These are phyloP conservation scores for Lamellibrachia luymesi DNA, from an alignment of 1,140 invertebrate genomes.

Conservation along the genomic window DNA sequence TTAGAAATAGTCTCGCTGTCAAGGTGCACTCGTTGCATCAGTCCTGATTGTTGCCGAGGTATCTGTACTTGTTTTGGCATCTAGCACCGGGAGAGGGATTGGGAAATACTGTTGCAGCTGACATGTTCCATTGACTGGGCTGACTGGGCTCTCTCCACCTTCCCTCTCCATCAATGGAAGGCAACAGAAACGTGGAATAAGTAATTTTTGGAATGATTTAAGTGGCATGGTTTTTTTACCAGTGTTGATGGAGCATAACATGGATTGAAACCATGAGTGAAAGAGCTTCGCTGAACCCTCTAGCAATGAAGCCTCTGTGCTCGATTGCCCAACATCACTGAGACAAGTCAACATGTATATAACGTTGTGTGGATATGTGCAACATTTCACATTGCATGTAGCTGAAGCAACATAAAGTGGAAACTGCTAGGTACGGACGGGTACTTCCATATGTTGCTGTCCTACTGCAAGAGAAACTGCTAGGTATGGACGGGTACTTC, in stretches of 20 bases:
- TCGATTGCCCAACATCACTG: background rate
- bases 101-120: background rate
- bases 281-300: background rate
- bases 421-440: too few relatives aligned
- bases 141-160: background rate
- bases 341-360: background rate
- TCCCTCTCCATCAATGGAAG: background rate
- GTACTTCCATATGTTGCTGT: too few relatives aligned
- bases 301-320: background rate
- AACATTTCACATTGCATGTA: background rate
- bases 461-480: background rate
- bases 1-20: slow-evolving; percentile 1
- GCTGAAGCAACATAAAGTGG: background rate
- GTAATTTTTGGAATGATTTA: background rate
- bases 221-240: background rate
- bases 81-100: background rate
- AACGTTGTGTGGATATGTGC: background rate
- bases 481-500: too few relatives aligned
- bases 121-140: background rate
- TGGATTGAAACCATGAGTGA: background rate
- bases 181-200: background rate
- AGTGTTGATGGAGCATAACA: background rate
- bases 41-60: background rate
- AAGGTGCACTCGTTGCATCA: background rate
- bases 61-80: background rate